phyloP scores from a whole-genome alignment of 1,140 invertebrate genomes.

The Geopemphigus sp. region DNA sequence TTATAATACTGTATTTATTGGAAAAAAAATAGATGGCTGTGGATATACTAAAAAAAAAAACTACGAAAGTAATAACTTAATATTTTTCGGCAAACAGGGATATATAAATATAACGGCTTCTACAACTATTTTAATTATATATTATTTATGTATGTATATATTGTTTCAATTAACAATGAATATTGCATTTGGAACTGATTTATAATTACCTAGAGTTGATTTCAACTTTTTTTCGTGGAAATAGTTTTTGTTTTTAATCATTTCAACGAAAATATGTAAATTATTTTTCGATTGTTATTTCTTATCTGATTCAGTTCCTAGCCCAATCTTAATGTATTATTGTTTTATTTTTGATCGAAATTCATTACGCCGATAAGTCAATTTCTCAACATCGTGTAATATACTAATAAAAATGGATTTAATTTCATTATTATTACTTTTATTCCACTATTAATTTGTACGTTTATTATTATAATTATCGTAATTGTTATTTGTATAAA shows the following conservation, averaged over 20 bases:
- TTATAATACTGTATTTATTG: background rate
- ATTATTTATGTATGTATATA: conserved; percentile 2
- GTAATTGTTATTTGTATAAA: too few species aligned
- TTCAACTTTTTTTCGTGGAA: too few species aligned
- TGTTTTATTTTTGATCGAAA: background rate
- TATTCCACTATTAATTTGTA: conserved; percentile 44
- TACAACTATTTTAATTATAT: conserved; percentile 23
- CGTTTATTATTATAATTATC: conserved; percentile 15
- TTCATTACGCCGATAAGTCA: background rate
- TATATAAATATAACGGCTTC: background rate
- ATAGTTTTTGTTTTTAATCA: background rate
- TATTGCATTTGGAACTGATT: conserved; percentile 36
- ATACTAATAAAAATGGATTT: conserved; percentile 6
- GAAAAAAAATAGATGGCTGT: conserved; percentile 38
- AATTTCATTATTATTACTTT: conserved; percentile 26
- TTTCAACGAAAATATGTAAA: background rate
- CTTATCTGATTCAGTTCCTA: conserved; percentile 17
- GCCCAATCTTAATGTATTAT: conserved; percentile 17
- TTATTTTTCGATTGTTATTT: conserved; percentile 1
- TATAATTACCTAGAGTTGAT: background rate
- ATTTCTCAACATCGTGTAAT: conserved; percentile 27
- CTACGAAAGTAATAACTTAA: background rate
- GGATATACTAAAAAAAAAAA: background rate
- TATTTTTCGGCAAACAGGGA: conserved; percentile 46
- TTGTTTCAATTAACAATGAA: conserved; percentile 10